Percentiles rank a stretch among this genome's conserved stretches.
phyloP scores from a whole-genome alignment of 30 jellyfish, hydroid and myxozoan species.

The Chironex yamaguchii region DNA sequence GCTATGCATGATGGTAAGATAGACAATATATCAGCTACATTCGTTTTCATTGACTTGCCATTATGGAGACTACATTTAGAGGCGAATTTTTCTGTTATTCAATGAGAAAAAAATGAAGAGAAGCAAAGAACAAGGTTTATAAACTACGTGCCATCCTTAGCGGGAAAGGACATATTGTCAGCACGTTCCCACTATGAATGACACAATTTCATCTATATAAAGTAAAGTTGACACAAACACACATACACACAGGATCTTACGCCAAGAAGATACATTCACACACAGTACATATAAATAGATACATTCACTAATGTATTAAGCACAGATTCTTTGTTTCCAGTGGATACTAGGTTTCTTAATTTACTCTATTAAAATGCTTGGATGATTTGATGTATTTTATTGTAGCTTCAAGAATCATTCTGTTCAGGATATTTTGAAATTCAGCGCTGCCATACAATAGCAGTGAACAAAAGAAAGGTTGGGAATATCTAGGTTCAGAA shows the following conservation, averaged over 20 bases:
- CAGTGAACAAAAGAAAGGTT: conserved; percentile 42
- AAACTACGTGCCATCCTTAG: conserved; percentile 13
- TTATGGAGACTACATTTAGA: no score
- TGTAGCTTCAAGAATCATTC: conserved; percentile 55
- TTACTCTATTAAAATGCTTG: neutral
- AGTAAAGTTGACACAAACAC: neutral
- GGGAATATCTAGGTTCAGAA: conserved; percentile 36
- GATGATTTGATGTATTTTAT: conserved; percentile 5
- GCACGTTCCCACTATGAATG: conserved; percentile 6
- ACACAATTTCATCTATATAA: neutral
- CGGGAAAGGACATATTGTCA: neutral
- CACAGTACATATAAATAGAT: neutral
- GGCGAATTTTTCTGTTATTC: neutral
- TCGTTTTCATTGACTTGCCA: no score
- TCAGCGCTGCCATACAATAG: conserved; percentile 57
- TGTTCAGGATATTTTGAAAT: conserved; percentile 25
- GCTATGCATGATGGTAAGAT: no score
- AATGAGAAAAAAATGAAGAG: no score
- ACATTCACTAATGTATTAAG: neutral
- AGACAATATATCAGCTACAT: no score
- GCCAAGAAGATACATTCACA: neutral
- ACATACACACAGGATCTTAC: neutral
- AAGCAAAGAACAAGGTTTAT: neutral
- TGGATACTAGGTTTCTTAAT: neutral
- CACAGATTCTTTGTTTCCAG: neutral